phyloP scores from a whole-genome alignment of 2,888 invertebrate species.

The Eulithis testata region DNA sequence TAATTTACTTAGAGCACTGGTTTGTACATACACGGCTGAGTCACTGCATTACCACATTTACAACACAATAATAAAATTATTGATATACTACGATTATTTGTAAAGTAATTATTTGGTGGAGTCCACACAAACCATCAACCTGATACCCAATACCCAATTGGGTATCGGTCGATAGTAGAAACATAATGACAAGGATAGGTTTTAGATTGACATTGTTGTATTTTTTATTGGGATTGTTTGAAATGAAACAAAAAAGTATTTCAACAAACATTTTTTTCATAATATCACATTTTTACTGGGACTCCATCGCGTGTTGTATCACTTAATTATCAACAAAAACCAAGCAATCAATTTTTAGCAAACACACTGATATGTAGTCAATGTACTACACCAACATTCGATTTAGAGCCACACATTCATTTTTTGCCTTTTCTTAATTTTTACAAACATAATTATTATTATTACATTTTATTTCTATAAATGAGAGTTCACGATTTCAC shows the following conservation, averaged over 20 bases:
- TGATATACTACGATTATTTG: background rate
- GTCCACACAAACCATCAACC: no score
- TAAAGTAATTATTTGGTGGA: no score
- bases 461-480: conserved; percentile 38
- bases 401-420: conserved; percentile 42
- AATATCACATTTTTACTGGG: conserved; percentile 82
- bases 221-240: no score
- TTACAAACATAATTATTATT: conserved; percentile 35
- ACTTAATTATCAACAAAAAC: conserved; percentile 57
- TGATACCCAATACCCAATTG: no score
- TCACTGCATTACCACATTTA: conserved; percentile 22
- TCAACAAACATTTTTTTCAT: conserved; percentile 68
- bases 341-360: conserved; percentile 55
- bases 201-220: no score
- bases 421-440: conserved; percentile 45
- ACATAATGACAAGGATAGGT: no score
- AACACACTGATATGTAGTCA: conserved; percentile 48
- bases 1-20: conserved; percentile 30
- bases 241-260: conserved; percentile 32
- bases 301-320: conserved; percentile 61
- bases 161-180: no score
- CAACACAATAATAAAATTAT: no score
- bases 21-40: conserved; percentile 19
- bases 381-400: conserved; percentile 32
- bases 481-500: conserved; percentile 56